Conservation (phyloP, 1,140 invertebrate species). For the Drosophila punjabiensis region DNA sequence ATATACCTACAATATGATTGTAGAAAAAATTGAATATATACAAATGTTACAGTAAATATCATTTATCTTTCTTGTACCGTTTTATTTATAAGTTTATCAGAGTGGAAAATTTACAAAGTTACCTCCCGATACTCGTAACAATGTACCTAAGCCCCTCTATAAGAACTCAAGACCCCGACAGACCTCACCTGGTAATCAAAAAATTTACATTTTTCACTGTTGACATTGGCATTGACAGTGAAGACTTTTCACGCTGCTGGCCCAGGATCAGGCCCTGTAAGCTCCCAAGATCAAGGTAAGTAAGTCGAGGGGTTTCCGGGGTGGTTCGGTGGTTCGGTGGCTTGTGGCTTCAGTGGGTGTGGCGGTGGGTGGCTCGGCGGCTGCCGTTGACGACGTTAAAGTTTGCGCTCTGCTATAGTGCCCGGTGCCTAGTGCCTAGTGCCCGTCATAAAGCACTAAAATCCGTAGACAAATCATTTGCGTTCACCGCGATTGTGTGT, state of each 20-base stretch:
- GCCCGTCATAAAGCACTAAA: conserved; percentile 76
- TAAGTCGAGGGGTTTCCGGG: background rate
- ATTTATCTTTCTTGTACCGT: no score
- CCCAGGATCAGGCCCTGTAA: conserved; percentile 41
- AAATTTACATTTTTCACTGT: conserved; percentile 18
- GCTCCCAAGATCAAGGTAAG: conserved; percentile 43
- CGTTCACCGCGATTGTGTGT: conserved; percentile 35
- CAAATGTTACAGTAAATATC: no score
- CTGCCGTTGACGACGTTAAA: conserved; percentile 56
- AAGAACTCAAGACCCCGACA: background rate
- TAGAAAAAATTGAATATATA: no score
- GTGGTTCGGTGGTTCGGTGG: conserved; percentile 15
- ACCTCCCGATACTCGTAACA: background rate
- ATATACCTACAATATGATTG: no score
- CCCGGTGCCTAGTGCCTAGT: conserved; percentile 26
- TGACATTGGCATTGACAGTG: conserved; percentile 47
- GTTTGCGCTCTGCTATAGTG: conserved; percentile 47
- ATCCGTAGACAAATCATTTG: conserved; percentile 77
- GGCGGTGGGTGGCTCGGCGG: conserved; percentile 20
- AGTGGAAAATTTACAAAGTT: background rate
- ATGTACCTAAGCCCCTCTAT: background rate
- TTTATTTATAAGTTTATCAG: background rate
- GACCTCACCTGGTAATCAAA: conserved; percentile 1
- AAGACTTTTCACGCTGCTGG: conserved; percentile 9
- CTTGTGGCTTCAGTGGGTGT: conserved; percentile 27